phyloP scores from a whole-genome alignment of 2,888 invertebrate species.

The Acrobasis consociella region DNA sequence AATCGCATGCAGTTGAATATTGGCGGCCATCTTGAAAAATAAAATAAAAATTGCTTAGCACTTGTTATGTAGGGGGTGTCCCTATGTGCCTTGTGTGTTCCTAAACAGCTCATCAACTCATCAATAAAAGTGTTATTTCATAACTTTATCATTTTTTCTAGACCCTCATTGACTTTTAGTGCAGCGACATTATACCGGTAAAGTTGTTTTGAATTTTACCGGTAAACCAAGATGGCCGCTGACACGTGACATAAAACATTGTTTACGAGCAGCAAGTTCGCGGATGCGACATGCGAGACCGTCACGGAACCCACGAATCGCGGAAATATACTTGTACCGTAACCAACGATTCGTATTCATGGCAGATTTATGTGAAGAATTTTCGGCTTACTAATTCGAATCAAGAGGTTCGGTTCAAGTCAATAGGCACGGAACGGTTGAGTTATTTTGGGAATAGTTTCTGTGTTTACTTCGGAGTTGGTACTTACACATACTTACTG shows the following conservation, averaged over 20 bases:
- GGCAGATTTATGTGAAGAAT: slow-evolving; percentile 62
- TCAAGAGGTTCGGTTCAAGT: slow-evolving; percentile 5
- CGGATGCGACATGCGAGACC: slow-evolving; percentile 74
- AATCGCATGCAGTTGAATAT: too few species aligned
- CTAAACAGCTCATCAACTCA: too few species aligned
- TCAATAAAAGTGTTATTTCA: too few species aligned
- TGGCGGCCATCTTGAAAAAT: too few species aligned
- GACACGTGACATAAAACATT: slow-evolving; percentile 78
- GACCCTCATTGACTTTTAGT: slow-evolving; percentile 37
- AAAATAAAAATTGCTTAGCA: too few species aligned
- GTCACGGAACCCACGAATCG: slow-evolving; percentile 77
- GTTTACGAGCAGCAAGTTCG: slow-evolving; percentile 77
- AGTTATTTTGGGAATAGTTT: slow-evolving; percentile 14
- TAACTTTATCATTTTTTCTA: neutral
- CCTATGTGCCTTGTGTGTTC: too few species aligned
- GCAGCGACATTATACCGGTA: slow-evolving; percentile 41
- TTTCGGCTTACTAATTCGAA: slow-evolving; percentile 23
- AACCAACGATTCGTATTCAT: slow-evolving; percentile 76
- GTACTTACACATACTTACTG: too few species aligned
- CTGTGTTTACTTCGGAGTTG: neutral
- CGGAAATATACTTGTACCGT: slow-evolving; percentile 57
- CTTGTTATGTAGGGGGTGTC: too few species aligned
- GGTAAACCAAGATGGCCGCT: slow-evolving; percentile 70
- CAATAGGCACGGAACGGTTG: neutral
- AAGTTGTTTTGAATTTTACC: slow-evolving; percentile 55